These are phyloP conservation scores for Micronisus gabar DNA, from an alignment of 2,113 vertebrate genomes.

Conservation along the genomic window DNA sequence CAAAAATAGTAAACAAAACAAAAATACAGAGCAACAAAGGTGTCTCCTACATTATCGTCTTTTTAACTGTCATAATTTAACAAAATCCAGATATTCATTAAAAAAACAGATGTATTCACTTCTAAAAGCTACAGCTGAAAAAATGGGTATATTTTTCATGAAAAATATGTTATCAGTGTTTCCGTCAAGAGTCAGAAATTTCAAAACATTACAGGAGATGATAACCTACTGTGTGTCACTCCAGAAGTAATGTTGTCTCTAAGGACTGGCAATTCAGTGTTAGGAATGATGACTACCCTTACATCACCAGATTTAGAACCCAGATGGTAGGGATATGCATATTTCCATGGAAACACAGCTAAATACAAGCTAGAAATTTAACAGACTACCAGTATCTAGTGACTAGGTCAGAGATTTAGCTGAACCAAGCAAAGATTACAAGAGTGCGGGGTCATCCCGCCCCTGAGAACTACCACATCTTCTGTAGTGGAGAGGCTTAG, in stretches of 20 bases:
- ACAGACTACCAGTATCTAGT: background rate
- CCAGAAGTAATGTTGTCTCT: background rate
- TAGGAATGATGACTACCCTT: background rate
- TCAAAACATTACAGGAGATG: background rate
- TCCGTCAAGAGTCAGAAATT: background rate
- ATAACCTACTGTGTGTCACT: background rate
- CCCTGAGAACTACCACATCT: background rate
- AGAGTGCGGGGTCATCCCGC: background rate
- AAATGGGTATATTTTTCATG: background rate
- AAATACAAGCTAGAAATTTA: background rate
- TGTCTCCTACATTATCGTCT: background rate
- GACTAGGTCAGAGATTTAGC: background rate
- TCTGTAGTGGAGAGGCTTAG: background rate
- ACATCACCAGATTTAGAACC: background rate
- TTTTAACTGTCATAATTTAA: background rate
- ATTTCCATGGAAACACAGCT: background rate
- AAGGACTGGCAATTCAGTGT: background rate
- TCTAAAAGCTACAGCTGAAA: background rate
- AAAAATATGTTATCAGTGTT: background rate
- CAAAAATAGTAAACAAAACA: background rate
- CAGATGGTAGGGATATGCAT: background rate
- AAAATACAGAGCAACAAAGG: background rate
- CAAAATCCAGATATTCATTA: background rate
- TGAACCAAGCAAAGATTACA: background rate
- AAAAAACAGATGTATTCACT: background rate